phyloP scores from a whole-genome alignment of 2,888 invertebrate genomes.

The Trichogramma evanescens region DNA sequence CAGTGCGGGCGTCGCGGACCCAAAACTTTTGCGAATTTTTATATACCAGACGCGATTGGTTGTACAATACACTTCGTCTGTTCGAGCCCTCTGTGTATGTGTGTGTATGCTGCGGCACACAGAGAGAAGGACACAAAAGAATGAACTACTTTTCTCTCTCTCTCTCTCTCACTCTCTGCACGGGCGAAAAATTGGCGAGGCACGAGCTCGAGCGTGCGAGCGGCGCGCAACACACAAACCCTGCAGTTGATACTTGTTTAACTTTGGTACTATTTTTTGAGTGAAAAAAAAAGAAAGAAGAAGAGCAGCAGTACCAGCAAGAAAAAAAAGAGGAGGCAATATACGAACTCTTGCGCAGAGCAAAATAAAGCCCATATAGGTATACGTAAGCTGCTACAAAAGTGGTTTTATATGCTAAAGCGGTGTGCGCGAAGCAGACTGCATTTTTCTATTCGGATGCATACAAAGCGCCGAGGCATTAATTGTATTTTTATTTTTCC shows the following conservation, averaged over 20 bases:
- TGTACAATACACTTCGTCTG: neutral
- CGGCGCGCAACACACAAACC: no score
- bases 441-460: no score
- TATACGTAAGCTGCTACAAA: no score
- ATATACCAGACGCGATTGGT: neutral
- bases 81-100: neutral
- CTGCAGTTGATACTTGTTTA: slow-evolving; percentile 11
- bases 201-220: no score
- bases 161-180: neutral
- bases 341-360: no score
- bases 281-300: no score
- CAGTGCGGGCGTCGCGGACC: slow-evolving; percentile 1
- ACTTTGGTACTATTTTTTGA: slow-evolving; percentile 9
- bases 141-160: neutral
- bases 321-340: neutral
- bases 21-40: slow-evolving; percentile 8
- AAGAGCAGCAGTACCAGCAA: neutral
- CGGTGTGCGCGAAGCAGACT: no score
- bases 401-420: no score
- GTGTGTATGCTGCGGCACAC: neutral
- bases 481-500: no score
- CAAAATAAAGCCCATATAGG: no score
- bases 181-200: neutral
- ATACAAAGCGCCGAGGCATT: no score
- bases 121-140: neutral